Percentiles rank a stretch among this genome's conserved stretches.
phyloP scores from a whole-genome alignment of 2,113 vertebrate genomes.

The Chascanopsetta lugubris region DNA sequence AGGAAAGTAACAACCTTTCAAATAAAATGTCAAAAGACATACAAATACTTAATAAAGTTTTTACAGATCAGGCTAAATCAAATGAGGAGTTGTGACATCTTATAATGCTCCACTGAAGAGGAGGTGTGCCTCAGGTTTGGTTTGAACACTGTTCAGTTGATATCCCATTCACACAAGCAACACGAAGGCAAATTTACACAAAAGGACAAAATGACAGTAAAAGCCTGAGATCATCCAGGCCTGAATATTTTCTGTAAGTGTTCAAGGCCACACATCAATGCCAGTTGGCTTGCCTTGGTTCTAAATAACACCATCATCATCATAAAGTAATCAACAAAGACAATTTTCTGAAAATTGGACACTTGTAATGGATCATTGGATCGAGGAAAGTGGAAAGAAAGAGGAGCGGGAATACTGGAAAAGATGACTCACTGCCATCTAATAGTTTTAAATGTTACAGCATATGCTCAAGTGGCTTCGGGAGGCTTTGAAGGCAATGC shows the following conservation, averaged over 20 bases:
- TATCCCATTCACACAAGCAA: constrained; percentile 10
- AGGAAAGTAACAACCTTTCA: not conserved
- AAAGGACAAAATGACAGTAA: constrained; percentile 26
- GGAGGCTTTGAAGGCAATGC: constrained; percentile 10
- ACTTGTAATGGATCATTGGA: constrained; percentile 27
- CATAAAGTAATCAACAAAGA: constrained; percentile 29
- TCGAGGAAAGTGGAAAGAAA: constrained; percentile 33
- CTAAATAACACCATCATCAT: constrained; percentile 15
- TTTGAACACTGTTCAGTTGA: constrained; percentile 11
- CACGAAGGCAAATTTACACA: constrained; percentile 27
- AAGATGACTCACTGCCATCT: constrained; percentile 48
- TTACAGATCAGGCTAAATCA: not conserved
- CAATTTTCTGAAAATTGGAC: constrained; percentile 27
- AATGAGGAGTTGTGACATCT: not conserved
- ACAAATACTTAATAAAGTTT: not conserved
- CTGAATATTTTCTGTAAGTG: constrained; percentile 29
- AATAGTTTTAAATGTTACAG: constrained; percentile 41
- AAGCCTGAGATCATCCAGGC: constrained; percentile 24
- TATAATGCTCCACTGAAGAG: not conserved
- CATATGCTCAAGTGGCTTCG: constrained; percentile 14
- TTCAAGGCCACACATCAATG: constrained; percentile 20
- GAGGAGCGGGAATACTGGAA: constrained; percentile 38
- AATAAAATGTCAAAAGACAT: not conserved
- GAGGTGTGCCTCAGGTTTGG: not conserved
- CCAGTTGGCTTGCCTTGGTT: constrained; percentile 34